Conservation (phyloP, 2,797 vertebrate genomes). For the Agapornis canus region DNA sequence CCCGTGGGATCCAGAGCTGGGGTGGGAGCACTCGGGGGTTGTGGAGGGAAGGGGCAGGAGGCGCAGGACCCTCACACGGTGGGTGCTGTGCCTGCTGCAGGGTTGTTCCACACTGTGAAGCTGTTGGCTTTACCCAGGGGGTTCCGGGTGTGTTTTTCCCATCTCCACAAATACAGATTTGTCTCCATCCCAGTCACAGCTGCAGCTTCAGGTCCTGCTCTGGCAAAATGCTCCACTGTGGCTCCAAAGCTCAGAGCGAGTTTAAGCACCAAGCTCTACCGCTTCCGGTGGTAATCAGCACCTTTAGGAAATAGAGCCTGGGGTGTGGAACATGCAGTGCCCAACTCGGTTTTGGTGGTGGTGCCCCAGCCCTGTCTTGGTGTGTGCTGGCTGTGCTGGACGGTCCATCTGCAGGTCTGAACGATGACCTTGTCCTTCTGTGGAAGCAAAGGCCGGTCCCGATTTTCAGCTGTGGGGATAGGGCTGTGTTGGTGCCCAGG, state of each 20-base stretch:
- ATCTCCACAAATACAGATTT: not conserved
- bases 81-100: not conserved
- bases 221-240: not conserved
- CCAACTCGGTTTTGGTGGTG: not conserved
- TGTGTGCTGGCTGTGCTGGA: not conserved
- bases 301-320: not conserved
- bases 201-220: not conserved
- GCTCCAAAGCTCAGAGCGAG: not conserved
- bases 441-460: not conserved
- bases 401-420: not conserved
- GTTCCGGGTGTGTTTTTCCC: not conserved
- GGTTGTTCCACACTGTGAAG: not conserved
- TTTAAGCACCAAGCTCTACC: not conserved
- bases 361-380: not conserved
- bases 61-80: accelerated
- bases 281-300: not conserved
- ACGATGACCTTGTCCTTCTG: not conserved
- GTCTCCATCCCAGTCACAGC: not conserved
- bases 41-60: not conserved
- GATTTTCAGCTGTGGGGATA: not conserved
- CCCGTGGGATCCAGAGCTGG: not conserved
- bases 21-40: not conserved
- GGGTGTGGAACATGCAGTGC: not conserved
- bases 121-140: not conserved
- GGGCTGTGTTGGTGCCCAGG: not conserved